Evolutionary conservation across 2,888 invertebrate species (phyloP), one percentile per base, ranked within the genome.

Genomic region (Malthinus seriepunctatus): DNA sequence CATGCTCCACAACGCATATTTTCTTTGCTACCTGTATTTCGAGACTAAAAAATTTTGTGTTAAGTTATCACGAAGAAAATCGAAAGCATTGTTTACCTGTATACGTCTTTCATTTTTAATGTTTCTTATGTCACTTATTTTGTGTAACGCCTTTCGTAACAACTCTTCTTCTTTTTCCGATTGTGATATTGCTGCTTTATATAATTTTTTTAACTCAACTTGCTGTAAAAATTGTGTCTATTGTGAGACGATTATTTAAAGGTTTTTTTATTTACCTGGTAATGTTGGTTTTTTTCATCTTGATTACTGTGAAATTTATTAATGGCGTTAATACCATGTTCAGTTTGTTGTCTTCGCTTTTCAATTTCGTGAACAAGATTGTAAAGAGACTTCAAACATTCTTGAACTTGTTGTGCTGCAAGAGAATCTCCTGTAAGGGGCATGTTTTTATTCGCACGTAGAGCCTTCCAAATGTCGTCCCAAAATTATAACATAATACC

Each of bases 1-100:
- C 97, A 83, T 0, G 95, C 93, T 1, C 97, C 96, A 65, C 96
- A 86, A 6, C 97, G 87, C 65, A 97, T 92, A 0, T 94, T 93
- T 75, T 95, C 95, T 70, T 95, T 95, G 71, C 91, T 92, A 7
- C 93, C 93, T 1, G 91, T 89, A 77, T 89, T 89, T 4, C 91
- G 86, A 0, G 92, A 39, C 39, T 14, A 12, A 14, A 39, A 10
- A 39, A 39, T 10, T 10, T 11, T 39, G 39, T 11, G 10, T 39
- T 2, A 8, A 12, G 2, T 12, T 14, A 11, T 39, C 23, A 5
- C 3, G 23, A 23, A 23, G 23, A 5, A 23, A 23, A 23, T 23
- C 2, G 23, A 23, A 23, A 23, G 2, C 3, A 23, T 5, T 23
- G 23, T 23, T 23, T 5, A 23, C 90, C 82, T 91, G 92, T 71